Percentiles rank a stretch among this genome's conserved stretches.
Evolutionary conservation across 2,888 invertebrate genomes (phyloP).

Genomic region (Drosophila recens): DNA sequence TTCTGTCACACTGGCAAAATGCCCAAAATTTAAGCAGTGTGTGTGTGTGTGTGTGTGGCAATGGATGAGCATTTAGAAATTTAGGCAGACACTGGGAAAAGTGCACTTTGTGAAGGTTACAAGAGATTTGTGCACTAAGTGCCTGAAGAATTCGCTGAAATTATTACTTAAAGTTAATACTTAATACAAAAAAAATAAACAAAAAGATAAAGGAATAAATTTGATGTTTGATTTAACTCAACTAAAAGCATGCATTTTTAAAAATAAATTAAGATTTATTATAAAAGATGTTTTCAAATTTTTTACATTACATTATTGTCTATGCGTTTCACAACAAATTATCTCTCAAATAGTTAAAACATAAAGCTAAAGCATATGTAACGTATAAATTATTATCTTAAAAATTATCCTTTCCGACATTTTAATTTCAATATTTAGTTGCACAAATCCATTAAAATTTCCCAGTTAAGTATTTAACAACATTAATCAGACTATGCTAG

Average conservation of each 20-base stretch:
- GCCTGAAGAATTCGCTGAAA: conserved; percentile 17
- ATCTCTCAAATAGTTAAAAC: too few relatives aligned
- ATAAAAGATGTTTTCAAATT: neutral
- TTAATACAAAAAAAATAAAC: neutral
- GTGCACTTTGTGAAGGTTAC: conserved; percentile 47
- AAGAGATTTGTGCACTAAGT: conserved; percentile 22
- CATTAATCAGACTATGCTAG: too few relatives aligned
- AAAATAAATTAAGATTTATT: neutral
- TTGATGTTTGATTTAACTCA: neutral
- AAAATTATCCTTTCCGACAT: too few relatives aligned
- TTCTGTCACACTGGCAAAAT: conserved; percentile 59
- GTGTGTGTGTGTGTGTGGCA: conserved; percentile 31
- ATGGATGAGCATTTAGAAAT: conserved; percentile 54
- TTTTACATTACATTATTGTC: too few relatives aligned
- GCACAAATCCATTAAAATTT: too few relatives aligned
- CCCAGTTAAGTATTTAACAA: too few relatives aligned
- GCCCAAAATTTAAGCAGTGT: conserved; percentile 44
- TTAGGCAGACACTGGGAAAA: conserved; percentile 29
- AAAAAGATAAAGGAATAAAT: neutral
- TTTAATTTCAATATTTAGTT: too few relatives aligned
- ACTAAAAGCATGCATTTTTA: neutral
- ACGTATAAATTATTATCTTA: too few relatives aligned
- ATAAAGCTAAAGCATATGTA: too few relatives aligned
- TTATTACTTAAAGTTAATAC: conserved; percentile 1
- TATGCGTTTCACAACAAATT: too few relatives aligned